phyloP scores from a whole-genome alignment of 2,888 invertebrate genomes.

The Sthenelais limicola region DNA sequence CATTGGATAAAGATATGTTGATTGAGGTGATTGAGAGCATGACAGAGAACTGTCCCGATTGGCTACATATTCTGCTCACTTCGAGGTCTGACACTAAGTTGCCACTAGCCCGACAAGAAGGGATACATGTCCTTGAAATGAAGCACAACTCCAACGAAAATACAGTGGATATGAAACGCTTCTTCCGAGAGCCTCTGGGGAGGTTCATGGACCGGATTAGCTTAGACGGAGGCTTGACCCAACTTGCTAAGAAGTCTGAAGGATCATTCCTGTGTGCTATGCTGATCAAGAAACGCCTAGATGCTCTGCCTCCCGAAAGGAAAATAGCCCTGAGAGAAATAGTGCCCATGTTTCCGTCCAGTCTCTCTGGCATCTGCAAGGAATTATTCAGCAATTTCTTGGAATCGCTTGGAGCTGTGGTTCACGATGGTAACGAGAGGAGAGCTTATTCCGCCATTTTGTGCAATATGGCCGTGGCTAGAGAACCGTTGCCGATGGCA shows the following conservation, averaged over 20 bases:
- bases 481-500: conserved; percentile 27
- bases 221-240: conserved; percentile 53
- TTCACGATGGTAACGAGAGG: not conserved
- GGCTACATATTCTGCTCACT: conserved; percentile 49
- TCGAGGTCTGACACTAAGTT: conserved; percentile 31
- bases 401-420: conserved; percentile 21
- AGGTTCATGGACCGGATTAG: conserved; percentile 52
- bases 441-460: conserved; percentile 24
- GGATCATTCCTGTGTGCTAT: conserved; percentile 51
- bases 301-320: conserved; percentile 33
- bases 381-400: conserved; percentile 44
- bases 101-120: conserved; percentile 27
- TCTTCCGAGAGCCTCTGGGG: conserved; percentile 49
- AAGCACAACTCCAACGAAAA: conserved; percentile 46
- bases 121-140: conserved; percentile 46
- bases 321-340: conserved; percentile 51
- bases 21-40: conserved; percentile 44
- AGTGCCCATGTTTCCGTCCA: conserved; percentile 46
- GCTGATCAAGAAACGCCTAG: conserved; percentile 41
- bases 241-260: conserved; percentile 49
- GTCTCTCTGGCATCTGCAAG: conserved; percentile 38
- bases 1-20: conserved; percentile 35
- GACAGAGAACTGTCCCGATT: conserved; percentile 44
- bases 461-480: conserved; percentile 23
- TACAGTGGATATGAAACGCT: conserved; percentile 49